These are phyloP conservation scores for Charina bottae DNA, from an alignment of 2,113 vertebrate species.

Conservation along the genomic window DNA sequence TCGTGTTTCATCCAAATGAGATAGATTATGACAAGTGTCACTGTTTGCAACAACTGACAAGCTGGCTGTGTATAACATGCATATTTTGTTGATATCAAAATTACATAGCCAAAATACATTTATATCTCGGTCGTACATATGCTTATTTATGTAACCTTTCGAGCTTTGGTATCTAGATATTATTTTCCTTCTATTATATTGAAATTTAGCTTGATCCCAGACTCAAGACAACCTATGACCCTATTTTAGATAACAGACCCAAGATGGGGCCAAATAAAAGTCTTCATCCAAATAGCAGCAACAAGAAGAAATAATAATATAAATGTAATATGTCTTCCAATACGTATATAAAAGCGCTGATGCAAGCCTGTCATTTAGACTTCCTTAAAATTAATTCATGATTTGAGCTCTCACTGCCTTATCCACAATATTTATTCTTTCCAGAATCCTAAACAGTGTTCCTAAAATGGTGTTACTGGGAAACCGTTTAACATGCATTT, in stretches of 20 bases:
- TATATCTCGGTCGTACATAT: not conserved
- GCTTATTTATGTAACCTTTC: not conserved
- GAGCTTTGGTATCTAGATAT: not conserved
- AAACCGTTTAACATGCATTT: not conserved
- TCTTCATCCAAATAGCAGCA: not conserved
- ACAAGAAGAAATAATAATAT: not conserved
- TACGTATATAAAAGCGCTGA: not conserved
- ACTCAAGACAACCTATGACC: not conserved
- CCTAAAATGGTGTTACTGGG: not conserved
- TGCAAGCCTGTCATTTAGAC: not conserved
- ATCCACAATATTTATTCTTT: not conserved
- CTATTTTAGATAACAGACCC: not conserved
- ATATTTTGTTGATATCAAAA: slow-evolving; percentile 30
- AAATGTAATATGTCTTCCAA: not conserved
- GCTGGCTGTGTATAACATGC: slow-evolving; percentile 33
- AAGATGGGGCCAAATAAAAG: not conserved
- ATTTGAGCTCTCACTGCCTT: not conserved
- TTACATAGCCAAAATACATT: slow-evolving; percentile 18
- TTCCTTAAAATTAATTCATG: not conserved
- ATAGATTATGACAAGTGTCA: slow-evolving; percentile 44
- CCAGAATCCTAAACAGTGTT: not conserved
- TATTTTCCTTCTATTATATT: not conserved
- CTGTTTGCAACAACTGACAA: slow-evolving; percentile 59
- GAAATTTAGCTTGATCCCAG: not conserved
- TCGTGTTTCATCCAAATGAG: slow-evolving; percentile 52